phyloP scores from a whole-genome alignment of 2,797 vertebrate species.

The Diglossa cyanea region DNA sequence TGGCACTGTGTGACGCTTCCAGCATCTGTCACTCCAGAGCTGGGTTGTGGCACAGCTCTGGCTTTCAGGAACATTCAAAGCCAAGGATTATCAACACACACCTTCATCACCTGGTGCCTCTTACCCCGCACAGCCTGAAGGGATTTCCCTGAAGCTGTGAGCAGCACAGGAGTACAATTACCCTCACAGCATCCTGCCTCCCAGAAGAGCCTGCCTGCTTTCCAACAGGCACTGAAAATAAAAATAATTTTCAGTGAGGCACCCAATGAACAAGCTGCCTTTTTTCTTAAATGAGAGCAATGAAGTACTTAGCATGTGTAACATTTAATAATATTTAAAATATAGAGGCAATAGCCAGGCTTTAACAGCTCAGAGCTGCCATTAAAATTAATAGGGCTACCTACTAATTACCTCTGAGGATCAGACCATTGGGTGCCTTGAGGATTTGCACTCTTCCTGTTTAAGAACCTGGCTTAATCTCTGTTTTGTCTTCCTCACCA shows the following conservation, averaged over 20 bases:
- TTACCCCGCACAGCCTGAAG: neutral
- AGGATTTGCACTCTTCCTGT: conserved; percentile 27
- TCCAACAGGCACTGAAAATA: conserved; percentile 1
- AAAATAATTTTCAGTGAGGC: neutral
- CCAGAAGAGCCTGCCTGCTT: neutral
- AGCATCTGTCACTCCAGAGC: neutral
- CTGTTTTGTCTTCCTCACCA: neutral
- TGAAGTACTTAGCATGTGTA: conserved; percentile 22
- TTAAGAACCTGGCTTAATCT: neutral
- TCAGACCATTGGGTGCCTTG: conserved; percentile 14
- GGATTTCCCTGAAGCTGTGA: neutral
- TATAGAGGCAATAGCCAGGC: conserved; percentile 20
- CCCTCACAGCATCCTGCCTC: neutral
- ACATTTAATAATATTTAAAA: conserved; percentile 57
- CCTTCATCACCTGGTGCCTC: conserved; percentile 32
- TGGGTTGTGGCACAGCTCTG: neutral
- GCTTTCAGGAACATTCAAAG: neutral
- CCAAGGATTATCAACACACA: neutral
- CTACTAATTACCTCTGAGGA: conserved; percentile 55
- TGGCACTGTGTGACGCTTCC: fast-evolving
- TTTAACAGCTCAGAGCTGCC: conserved; percentile 49
- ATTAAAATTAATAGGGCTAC: conserved; percentile 62
- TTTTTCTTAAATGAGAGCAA: conserved; percentile 22
- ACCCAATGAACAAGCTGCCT: neutral
- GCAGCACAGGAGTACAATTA: neutral